Evolutionary conservation across 2,797 vertebrate species (phyloP).

Genomic region (Pachyuromys duprasi): DNA sequence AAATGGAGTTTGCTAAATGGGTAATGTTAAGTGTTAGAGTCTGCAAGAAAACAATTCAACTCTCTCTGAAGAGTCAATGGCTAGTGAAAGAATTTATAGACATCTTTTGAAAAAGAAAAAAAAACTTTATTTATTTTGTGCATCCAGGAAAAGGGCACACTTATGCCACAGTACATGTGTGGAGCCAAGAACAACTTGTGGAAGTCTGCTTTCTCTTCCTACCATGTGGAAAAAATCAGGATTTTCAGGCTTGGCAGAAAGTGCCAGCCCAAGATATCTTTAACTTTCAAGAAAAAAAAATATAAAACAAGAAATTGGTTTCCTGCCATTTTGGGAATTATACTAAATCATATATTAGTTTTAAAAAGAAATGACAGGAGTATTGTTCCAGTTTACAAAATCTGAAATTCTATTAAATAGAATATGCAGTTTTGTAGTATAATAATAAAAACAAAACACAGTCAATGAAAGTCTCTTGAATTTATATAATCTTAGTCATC

Average conservation of each 20-base stretch:
- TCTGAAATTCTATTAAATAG: neutral
- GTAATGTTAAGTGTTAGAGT: neutral
- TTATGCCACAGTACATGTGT: neutral
- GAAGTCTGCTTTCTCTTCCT: neutral
- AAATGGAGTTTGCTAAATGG: neutral
- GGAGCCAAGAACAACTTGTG: neutral
- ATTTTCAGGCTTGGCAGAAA: neutral
- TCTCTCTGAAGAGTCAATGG: neutral
- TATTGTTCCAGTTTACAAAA: neutral
- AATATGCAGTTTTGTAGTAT: neutral
- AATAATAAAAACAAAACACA: neutral
- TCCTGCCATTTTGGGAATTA: neutral
- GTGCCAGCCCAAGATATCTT: constrained; percentile 14
- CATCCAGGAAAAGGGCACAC: neutral
- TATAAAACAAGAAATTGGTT: constrained; percentile 30
- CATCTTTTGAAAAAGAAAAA: neutral
- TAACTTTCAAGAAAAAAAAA: constrained; percentile 37
- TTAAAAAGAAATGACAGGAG: neutral
- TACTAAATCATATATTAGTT: constrained; percentile 7
- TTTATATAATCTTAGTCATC: neutral
- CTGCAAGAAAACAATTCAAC: neutral
- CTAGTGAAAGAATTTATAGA: constrained; percentile 8
- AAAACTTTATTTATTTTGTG: neutral
- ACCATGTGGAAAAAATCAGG: neutral
- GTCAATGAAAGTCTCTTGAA: neutral